Evolutionary conservation across 2,888 invertebrate species (phyloP), one percentile per base, ranked within the genome.

Genomic region (Pogonocherus hispidulus): DNA sequence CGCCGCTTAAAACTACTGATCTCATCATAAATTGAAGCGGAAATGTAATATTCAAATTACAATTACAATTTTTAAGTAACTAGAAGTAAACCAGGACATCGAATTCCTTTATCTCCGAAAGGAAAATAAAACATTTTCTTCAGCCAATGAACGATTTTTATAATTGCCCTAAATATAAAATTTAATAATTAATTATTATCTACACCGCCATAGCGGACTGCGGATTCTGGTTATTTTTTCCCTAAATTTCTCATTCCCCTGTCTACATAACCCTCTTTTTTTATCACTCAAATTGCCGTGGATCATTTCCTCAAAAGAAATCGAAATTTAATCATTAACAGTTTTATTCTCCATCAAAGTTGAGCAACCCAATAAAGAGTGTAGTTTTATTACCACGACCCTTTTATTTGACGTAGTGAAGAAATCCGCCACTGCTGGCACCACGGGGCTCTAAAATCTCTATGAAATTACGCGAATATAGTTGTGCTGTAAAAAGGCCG

Each of bases 401-500:
- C 27, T 59, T 59, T 47, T 19, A 59, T 57, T 68, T 64, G 52
- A 59, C 44, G 59, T n/a, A 27, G 8, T 23, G 60, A 65, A 66
- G 66, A 69, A 69, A 66, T 41, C 35, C 56, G 62, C 56, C 57
- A 67, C 67, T 52, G 51, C 52, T 41, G 57, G 32, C 49, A 19
- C 47, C 27, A 59, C 19, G 32, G 19, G 27, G 57, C 57, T 57
- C 22, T 23, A 44, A 57, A 57, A 44, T 46, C 63, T 56, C 66
- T 63, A 66, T 59, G 57, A 59, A 63, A 63, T 69, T 66, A 66
- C 63, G 47, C 49, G 49, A 60, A 49, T 63, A 63, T 65, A 65
- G 66, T 66, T 54, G 35, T 63, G 67, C 67, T 70, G 46, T 67
- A 70, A 67, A n/a, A 65, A 27, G 55, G 35, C 51, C 55, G 56